A percentile compares a stretch with the other conserved stretches of the same genome.
Evolutionary conservation across 2,797 vertebrate genomes (phyloP).

Genomic region (Rhincodon typus): DNA sequence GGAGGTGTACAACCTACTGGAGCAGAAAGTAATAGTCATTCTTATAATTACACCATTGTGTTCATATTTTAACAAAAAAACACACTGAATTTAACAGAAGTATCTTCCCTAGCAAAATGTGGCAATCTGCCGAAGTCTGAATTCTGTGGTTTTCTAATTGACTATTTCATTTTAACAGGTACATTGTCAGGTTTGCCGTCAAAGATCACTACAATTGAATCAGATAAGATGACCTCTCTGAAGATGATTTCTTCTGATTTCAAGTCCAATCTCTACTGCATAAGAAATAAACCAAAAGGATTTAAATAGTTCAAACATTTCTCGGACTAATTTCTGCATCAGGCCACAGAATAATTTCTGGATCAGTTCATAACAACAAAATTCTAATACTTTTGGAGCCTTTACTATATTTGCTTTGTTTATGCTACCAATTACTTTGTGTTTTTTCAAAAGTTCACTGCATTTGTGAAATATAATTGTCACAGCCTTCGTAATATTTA

Average conservation of each 20-base stretch:
- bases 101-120: background rate
- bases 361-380: too few relatives aligned
- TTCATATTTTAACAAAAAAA: background rate
- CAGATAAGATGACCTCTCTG: background rate
- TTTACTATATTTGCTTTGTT: too few relatives aligned
- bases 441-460: too few relatives aligned
- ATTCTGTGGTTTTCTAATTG: background rate
- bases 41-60: background rate
- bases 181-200: constrained; percentile 64
- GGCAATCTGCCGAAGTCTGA: background rate
- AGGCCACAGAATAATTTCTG: too few relatives aligned
- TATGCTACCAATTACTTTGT: too few relatives aligned
- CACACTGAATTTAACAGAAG: background rate
- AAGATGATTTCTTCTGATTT: background rate
- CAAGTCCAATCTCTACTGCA: background rate
- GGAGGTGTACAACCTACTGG: background rate
- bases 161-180: constrained; percentile 56
- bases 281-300: background rate
- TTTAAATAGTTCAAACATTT: background rate
- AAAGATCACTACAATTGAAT: constrained; percentile 74
- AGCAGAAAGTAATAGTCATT: background rate
- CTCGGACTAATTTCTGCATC: background rate
- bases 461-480: too few relatives aligned
- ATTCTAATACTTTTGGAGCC: too few relatives aligned
- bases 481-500: too few relatives aligned